Evolutionary conservation across 2,113 vertebrate genomes (phyloP).

Genomic region (Xenopus borealis): DNA sequence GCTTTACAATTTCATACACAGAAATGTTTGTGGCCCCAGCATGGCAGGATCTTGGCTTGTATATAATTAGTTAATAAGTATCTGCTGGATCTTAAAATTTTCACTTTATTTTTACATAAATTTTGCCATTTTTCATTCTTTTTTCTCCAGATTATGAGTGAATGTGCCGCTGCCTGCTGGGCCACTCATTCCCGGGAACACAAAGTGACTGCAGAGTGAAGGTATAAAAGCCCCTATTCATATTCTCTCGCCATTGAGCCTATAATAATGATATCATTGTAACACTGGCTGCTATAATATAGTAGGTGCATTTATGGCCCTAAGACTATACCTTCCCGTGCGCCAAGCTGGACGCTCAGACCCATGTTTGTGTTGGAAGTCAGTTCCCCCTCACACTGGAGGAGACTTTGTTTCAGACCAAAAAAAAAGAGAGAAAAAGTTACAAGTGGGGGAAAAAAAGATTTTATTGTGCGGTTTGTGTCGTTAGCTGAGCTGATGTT

Average conservation of each 20-base stretch:
- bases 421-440: neutral
- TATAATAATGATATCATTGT: conserved; percentile 54
- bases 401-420: neutral
- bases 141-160: neutral
- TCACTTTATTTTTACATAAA: no score
- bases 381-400: neutral
- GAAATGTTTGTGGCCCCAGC: no score
- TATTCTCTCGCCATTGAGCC: conserved; percentile 59
- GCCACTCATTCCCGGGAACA: conserved; percentile 52
- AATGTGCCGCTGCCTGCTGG: conserved; percentile 23
- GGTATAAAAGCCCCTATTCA: conserved; percentile 56
- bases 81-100: no score
- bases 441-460: neutral
- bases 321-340: conserved; percentile 39
- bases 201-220: conserved; percentile 61
- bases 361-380: conserved; percentile 3
- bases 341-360: neutral
- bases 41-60: no score
- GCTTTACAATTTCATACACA: no score
- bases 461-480: no score
- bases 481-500: no score
- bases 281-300: conserved; percentile 49
- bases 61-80: no score
- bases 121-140: neutral
- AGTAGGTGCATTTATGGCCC: conserved; percentile 58